phyloP scores from a whole-genome alignment of 1,140 invertebrate genomes.

The Lasioglossum baleicum region DNA sequence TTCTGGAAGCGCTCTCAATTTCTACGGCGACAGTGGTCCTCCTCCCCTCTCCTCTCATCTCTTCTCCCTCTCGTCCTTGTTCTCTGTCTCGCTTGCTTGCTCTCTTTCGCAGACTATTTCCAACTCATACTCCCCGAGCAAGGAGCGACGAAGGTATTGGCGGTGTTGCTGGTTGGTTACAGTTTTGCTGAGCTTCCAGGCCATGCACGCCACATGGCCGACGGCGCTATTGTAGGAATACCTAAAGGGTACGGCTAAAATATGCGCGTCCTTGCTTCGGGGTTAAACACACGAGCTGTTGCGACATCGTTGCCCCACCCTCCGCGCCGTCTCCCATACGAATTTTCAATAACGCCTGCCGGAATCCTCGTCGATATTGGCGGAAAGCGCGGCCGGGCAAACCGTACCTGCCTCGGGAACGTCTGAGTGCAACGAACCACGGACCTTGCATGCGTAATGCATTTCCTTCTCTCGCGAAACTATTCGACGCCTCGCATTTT shows the following conservation, averaged over 20 bases:
- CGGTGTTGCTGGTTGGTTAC: constrained; percentile 40
- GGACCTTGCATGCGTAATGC: constrained; percentile 4
- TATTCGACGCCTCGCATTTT: background rate
- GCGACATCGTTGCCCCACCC: constrained; percentile 21
- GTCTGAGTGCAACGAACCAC: background rate
- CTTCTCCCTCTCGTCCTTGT: background rate
- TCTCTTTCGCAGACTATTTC: constrained; percentile 15
- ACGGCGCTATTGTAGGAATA: constrained; percentile 68
- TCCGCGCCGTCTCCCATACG: constrained; percentile 24
- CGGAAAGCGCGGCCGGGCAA: constrained; percentile 37
- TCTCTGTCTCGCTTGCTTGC: background rate
- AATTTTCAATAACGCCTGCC: constrained; percentile 58
- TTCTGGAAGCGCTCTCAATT: constrained; percentile 53
- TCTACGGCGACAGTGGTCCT: constrained; percentile 3
- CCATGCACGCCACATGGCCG: constrained; percentile 65
- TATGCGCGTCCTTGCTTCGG: constrained; percentile 42
- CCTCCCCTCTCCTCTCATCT: background rate
- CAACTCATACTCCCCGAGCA: background rate
- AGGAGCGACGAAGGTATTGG: constrained; percentile 45
- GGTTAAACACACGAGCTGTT: constrained; percentile 49
- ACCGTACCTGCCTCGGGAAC: constrained; percentile 8
- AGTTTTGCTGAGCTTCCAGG: constrained; percentile 34
- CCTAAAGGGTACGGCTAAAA: constrained; percentile 56
- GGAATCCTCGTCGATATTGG: constrained; percentile 23
- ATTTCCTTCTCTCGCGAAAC: background rate